Conservation (phyloP, 1,140 invertebrate genomes). For the Galleria mellonella region DNA sequence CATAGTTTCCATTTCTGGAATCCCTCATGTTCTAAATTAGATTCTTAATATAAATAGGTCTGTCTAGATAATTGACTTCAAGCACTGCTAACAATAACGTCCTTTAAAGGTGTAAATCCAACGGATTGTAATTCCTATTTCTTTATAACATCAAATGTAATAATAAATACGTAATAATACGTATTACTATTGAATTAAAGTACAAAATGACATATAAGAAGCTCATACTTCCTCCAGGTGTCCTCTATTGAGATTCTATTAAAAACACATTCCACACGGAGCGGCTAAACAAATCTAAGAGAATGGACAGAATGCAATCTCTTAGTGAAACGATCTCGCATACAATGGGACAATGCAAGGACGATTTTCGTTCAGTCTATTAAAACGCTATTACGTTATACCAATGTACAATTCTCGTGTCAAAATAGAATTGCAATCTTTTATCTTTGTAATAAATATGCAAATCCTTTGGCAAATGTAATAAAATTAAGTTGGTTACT, state of each 20-base stretch:
- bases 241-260: constrained; percentile 18
- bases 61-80: no score
- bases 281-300: constrained; percentile 32
- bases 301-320: constrained; percentile 31
- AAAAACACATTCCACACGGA: constrained; percentile 12
- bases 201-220: neutral
- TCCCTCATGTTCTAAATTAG: no score
- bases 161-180: neutral
- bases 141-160: no score
- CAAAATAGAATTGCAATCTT: no score
- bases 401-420: no score
- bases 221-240: constrained; percentile 21
- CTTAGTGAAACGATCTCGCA: constrained; percentile 38
- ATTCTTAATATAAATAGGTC: no score
- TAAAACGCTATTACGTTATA: constrained; percentile 48
- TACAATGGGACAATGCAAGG: constrained; percentile 62
- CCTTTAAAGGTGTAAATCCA: neutral
- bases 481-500: neutral
- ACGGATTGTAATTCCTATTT: no score
- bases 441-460: no score
- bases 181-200: neutral
- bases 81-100: no score
- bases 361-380: constrained; percentile 55
- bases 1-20: no score
- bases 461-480: no score